phyloP scores from a whole-genome alignment of 2,888 invertebrate genomes.

The Polymixis flavicincta region DNA sequence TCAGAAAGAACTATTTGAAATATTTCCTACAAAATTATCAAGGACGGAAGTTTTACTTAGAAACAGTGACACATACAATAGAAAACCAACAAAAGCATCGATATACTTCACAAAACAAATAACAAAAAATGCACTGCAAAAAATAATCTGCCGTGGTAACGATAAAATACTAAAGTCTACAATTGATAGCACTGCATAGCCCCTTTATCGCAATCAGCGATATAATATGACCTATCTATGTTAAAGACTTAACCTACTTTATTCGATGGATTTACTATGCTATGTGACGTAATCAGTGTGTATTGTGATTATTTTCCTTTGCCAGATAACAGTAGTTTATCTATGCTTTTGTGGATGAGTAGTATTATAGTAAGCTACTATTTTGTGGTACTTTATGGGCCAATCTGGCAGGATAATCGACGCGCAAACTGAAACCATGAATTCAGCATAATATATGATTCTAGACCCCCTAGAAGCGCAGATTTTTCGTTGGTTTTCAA shows the following conservation, averaged over 20 bases:
- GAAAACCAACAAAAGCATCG: constrained; percentile 20
- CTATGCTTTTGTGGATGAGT: constrained; percentile 12
- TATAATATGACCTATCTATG: constrained; percentile 51
- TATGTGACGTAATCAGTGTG: constrained; percentile 41
- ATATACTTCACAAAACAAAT: constrained; percentile 56
- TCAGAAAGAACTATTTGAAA: neutral
- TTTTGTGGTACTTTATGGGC: neutral
- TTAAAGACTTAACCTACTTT: constrained; percentile 55
- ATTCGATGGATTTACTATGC: constrained; percentile 50
- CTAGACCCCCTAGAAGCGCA: too few species aligned
- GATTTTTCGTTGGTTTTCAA: too few species aligned
- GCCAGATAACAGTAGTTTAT: constrained; percentile 46
- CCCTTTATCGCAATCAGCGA: constrained; percentile 51
- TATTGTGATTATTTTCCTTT: constrained; percentile 49
- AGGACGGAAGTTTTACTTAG: constrained; percentile 14
- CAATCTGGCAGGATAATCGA: neutral
- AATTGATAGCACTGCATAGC: constrained; percentile 32
- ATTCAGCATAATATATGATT: too few species aligned
- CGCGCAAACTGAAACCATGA: too few species aligned
- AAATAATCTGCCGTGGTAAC: constrained; percentile 37
- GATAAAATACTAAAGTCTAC: constrained; percentile 37
- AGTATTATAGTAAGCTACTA: constrained; percentile 12
- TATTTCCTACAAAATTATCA: constrained; percentile 31
- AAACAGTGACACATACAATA: constrained; percentile 23
- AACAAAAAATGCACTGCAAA: constrained; percentile 39